phyloP scores from a whole-genome alignment of 2,888 invertebrate species.

The Apodemia hepburni region DNA sequence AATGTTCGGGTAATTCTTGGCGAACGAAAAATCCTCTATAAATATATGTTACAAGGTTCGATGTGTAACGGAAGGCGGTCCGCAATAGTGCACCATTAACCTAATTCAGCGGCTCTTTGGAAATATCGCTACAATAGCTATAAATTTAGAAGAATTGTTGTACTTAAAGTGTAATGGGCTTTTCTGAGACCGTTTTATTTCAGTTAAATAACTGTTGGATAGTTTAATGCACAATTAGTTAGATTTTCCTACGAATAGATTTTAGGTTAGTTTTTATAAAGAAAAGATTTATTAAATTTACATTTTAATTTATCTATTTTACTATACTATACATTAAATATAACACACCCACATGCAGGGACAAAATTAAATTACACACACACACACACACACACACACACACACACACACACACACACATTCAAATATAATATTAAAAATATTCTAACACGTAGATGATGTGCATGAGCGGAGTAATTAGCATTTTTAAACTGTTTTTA shows the following conservation, averaged over 20 bases:
- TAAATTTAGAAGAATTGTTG: slow-evolving; percentile 15
- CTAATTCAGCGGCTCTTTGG: slow-evolving; percentile 13
- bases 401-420: no score
- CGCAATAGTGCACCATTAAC: slow-evolving; percentile 8
- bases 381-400: no score
- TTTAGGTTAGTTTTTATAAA: no score
- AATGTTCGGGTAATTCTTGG: slow-evolving; percentile 3
- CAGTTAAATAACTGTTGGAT: slow-evolving; percentile 1
- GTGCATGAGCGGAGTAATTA: no score
- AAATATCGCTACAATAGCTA: slow-evolving; percentile 12
- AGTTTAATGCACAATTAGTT: slow-evolving; percentile 2
- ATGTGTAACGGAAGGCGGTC: slow-evolving; percentile 7
- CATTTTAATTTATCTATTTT: no score
- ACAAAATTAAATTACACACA: no score
- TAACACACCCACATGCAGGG: no score
- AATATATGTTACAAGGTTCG: not conserved
- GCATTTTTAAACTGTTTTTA: no score
- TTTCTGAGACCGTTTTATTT: slow-evolving; percentile 9
- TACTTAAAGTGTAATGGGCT: slow-evolving; percentile 9
- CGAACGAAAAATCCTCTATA: not conserved
- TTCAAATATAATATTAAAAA: no score
- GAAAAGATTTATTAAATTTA: no score
- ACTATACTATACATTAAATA: no score
- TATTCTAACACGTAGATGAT: no score
- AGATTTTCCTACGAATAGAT: not conserved